phyloP scores from a whole-genome alignment of 1,140 invertebrate genomes.

The Drosophila ogumai region DNA sequence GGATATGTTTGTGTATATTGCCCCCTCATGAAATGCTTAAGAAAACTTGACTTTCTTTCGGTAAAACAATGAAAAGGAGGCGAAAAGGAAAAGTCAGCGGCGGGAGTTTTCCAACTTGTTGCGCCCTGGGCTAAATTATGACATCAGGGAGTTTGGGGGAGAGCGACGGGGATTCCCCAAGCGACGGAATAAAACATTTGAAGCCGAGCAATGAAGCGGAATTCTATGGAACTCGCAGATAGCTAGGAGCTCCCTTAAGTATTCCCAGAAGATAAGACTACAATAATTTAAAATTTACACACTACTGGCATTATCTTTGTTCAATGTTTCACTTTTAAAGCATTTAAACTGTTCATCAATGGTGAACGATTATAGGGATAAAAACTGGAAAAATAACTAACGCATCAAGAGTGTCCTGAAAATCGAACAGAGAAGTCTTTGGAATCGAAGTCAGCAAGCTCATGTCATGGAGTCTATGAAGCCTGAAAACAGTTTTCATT shows the following conservation, averaged over 20 bases:
- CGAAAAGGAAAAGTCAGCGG: conserved; percentile 23
- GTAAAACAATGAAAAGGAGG: conserved; percentile 37
- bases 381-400: neutral
- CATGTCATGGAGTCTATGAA: neutral
- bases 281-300: conserved; percentile 4
- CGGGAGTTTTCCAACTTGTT: conserved; percentile 48
- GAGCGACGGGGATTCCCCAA: conserved; percentile 14
- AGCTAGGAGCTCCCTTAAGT: neutral
- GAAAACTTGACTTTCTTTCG: conserved; percentile 23
- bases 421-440: conserved; percentile 6
- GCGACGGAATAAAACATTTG: conserved; percentile 43
- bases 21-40: conserved; percentile 41
- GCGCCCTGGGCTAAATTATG: conserved; percentile 58
- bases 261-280: neutral
- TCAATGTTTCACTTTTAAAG: neutral
- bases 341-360: neutral
- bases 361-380: neutral
- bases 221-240: conserved; percentile 48
- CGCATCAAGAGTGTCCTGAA: neutral
- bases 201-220: conserved; percentile 59
- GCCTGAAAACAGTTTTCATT: conserved; percentile 24
- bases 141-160: conserved; percentile 14
- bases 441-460: neutral
- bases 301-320: neutral
- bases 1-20: conserved; percentile 38